Evolutionary conservation across 2,797 vertebrate genomes (phyloP), one percentile per base, ranked within the genome.

Genomic region (Ateles fusciceps): DNA sequence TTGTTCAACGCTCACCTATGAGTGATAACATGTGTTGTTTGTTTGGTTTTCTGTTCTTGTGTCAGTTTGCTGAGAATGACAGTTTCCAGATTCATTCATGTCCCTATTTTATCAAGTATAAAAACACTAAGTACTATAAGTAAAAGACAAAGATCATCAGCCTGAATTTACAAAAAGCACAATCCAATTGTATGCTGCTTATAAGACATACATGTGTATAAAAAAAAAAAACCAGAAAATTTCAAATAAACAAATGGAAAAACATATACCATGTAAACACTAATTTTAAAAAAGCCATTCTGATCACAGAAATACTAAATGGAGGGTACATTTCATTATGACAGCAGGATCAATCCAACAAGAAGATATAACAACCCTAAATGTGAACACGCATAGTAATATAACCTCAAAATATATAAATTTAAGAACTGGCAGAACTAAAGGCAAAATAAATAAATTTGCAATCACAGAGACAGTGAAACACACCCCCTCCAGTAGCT

Each of bases 131-230:
- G 26, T 39, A 24, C 10, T 68, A 1, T 61, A 76, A 83, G 19
- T 48, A 42, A 94, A 92, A 90, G 39, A 44, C 33, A 94, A 95
- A 83, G 61, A 39, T 24, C 57, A 8, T 72, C 83, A 64, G 55
- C 76, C 30, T 91, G 72, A 71, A 90, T 44, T 97, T 80, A 71
- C 22, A 48, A 92, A 90, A 83, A 74, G 50, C 42, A 96, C 91
- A 93, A 71, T 61, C 21, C 36, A 83, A 39, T 19, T 72, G 11
- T n/a, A 36, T 5, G 0, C 22, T 86, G 14, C 39, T 8, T 52
- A 28, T 4, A 46, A 55, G 22, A 89, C 8, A 11, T 24, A 55
- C 33, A n/a, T 57, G 71, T 75, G 68, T 6, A 13, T 19, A n/a
- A 87, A 39, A 24, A 71, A 71, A 39, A 39, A 39, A 55, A n/a